These are phyloP conservation scores for Leptinotarsa texana DNA, from an alignment of 1,140 invertebrate species.

Conservation along the genomic window DNA sequence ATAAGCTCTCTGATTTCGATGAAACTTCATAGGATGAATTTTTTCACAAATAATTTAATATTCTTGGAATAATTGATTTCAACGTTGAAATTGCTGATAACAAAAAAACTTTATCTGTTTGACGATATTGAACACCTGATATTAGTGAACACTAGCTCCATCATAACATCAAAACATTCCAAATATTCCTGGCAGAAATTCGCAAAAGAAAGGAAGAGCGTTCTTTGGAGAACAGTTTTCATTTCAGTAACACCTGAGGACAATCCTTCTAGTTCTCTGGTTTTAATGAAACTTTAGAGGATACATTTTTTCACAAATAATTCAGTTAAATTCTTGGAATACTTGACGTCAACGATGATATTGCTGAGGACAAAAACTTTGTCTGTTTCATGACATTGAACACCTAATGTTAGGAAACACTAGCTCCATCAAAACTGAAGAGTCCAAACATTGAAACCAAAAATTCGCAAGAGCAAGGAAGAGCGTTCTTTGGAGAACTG, in stretches of 20 bases:
- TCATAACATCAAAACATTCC: no score
- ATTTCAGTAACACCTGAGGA: not conserved
- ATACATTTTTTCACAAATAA: not conserved
- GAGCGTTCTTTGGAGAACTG: conserved; percentile 26
- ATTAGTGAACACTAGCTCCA: no score
- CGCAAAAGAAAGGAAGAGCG: conserved; percentile 32
- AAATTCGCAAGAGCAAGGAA: conserved; percentile 34
- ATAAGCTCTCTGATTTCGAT: not conserved
- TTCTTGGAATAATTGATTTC: not conserved
- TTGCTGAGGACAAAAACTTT: not conserved
- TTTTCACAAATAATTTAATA: not conserved
- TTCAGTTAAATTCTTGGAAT: not conserved
- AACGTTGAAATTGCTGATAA: not conserved
- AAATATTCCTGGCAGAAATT: conserved; percentile 44
- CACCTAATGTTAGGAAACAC: not conserved
- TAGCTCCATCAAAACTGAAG: no score
- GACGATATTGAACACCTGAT: no score
- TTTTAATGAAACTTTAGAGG: not conserved
- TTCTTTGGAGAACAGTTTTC: conserved; percentile 22
- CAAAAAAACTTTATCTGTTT: not conserved
- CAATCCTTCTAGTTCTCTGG: not conserved
- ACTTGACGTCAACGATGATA: not conserved
- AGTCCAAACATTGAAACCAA: conserved; percentile 39
- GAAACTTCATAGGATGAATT: not conserved
- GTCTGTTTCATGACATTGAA: no score